phyloP scores from a whole-genome alignment of 2,888 invertebrate species.

The Orthosia cruda region DNA sequence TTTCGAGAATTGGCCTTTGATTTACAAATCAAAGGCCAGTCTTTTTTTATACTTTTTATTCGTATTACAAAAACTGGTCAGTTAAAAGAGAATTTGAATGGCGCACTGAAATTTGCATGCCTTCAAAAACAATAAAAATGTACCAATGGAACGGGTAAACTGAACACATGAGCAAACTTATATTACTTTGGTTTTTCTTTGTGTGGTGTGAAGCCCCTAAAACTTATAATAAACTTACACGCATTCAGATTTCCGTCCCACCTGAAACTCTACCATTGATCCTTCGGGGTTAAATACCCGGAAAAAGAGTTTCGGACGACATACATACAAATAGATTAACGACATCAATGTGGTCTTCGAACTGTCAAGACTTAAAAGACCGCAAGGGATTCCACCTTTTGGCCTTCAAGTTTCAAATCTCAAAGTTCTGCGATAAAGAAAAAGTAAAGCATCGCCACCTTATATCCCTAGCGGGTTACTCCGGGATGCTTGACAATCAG shows the following conservation, averaged over 20 bases:
- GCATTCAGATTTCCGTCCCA: constrained; percentile 22
- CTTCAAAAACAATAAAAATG: constrained; percentile 11
- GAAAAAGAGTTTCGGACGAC: constrained; percentile 45
- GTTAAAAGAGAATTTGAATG: constrained; percentile 28
- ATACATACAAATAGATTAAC: constrained; percentile 53
- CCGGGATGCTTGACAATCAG: constrained; percentile 41
- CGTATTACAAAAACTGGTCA: constrained; percentile 5
- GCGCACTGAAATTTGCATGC: constrained; percentile 14
- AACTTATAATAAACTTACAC: constrained; percentile 47
- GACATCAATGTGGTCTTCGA: constrained; percentile 38
- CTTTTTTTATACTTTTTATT: constrained; percentile 14
- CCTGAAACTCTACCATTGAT: constrained; percentile 44
- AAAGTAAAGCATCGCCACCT: constrained; percentile 38
- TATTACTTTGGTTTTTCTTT: constrained; percentile 36
- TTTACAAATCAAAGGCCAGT: too few species aligned
- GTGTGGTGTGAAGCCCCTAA: not conserved
- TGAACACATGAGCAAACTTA: constrained; percentile 29
- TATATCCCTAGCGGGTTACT: constrained; percentile 35
- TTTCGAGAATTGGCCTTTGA: constrained; percentile 20
- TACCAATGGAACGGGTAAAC: not conserved
- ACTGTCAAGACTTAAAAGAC: constrained; percentile 58
- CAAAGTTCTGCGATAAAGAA: constrained; percentile 51
- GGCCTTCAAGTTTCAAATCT: constrained; percentile 61
- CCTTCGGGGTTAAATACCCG: constrained; percentile 39
- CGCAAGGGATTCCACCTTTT: constrained; percentile 57